Evolutionary conservation across 2,888 invertebrate genomes (phyloP), one percentile per base, ranked within the genome.

Genomic region (Galeruca laticollis): DNA sequence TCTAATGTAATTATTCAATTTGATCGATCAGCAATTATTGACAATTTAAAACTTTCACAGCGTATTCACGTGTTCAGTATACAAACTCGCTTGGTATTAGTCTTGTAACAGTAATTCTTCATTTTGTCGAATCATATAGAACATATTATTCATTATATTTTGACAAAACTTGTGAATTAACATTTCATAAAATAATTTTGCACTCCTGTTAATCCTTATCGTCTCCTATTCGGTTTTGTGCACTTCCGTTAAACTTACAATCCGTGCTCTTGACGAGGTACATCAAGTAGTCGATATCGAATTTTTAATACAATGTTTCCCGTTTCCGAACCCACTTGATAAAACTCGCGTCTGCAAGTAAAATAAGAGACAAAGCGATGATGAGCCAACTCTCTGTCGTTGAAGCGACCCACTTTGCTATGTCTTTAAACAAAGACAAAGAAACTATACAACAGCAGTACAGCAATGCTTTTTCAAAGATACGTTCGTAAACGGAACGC

Each of bases 321-420:
- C 52, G 73, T 71, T 63, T 35, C 66, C 68, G 63, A 73, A 60
- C 57, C 47, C 63, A 57, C 75, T 72, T 60, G 62, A 69, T 54
- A 68, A 71, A 73, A 74, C 69, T 71, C 69, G 69, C 68, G 72
- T 75, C 71, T 73, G 75, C 73, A 68, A 69, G 40, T 70, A 56
- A 62, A 69, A 74, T 72, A 73, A 72, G 69, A 69, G 69, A 68
- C 71, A 68, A 63, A 59, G 66, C 65, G 63, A 60, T 68, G 71
- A 73, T 73, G 73, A 73, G 70, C 71, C 73, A 73, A 69, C 74
- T 74, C 72, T 64, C 69, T 70, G 74, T 71, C 72, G 64, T 37
- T 64, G 67, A 61, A 73, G 65, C 70, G 40, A 68, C 63, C 72
- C 72, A 65, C 72, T 74, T 49, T 20, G 54, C 56, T 67, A 67